Base-by-base conservation (phyloP, 2,888 invertebrate species). In the Punctoribates punctum region DNA sequence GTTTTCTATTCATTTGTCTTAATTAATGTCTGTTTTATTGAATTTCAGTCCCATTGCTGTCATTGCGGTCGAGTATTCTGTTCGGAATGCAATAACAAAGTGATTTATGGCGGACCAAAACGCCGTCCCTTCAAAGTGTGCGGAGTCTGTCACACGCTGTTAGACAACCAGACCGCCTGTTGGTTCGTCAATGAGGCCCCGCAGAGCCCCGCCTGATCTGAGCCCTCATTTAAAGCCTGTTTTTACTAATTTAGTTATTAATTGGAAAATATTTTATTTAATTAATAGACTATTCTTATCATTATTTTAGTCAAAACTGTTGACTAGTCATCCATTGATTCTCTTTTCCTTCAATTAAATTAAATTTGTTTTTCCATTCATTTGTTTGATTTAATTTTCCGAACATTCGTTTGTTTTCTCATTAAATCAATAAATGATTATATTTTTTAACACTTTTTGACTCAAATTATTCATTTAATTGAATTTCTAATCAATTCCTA, bases 61-160 rank as follows among this genome's bases (percentile, higher is more conserved):
- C 97, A 98, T 86, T 98, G 98, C 86, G 97, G 96, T 34, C 91
- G 92, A 83, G 92, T 99, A 82, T 98, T 95, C 88, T 99, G 99
- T 87, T 86, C 87, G 75, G 86, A 89, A 81, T 99, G 99, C 86
- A 87, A 93, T 81, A 86, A 89, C 75, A 91, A 91, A 84, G 86
- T 87, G 65, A 95, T 99, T 81, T 87, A 89, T 81, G 88, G 90
- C 81, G 98, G 98, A 57, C 96, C 96, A 79, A 90, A 92, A 81
- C 88, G 89, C 81, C 87, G 90, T 81, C 90, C 90, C 60, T 93
- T 95, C 77, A 90, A 91, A 83, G 98, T 99, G 80, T 99, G 99
- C 87, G 90, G 92, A 85, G 94, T 98, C 78, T 99, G 98, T 86
- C 95, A 97, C 87, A 99, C 98, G 73, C 88, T 99, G 83, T 90